phyloP scores from a whole-genome alignment of 1,140 invertebrate species.

The Drosophila tsacasi region DNA sequence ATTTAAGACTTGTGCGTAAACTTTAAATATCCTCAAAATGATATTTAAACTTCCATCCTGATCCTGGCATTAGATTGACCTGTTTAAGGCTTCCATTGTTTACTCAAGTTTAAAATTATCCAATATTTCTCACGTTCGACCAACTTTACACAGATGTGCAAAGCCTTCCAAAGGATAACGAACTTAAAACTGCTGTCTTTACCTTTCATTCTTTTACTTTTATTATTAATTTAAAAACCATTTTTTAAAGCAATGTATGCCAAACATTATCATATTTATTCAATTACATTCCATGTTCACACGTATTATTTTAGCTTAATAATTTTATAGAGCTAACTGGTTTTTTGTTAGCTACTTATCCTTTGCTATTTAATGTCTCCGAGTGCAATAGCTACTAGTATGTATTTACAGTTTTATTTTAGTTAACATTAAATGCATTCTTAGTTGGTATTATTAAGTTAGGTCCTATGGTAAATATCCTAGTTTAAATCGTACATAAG shows the following conservation, averaged over 20 bases:
- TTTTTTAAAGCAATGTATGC: conserved; percentile 11
- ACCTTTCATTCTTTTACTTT: neutral
- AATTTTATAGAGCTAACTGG: conserved; percentile 22
- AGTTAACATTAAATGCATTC: conserved; percentile 46
- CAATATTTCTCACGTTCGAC: neutral
- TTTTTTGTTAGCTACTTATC: conserved; percentile 36
- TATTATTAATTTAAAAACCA: neutral
- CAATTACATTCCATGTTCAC: conserved; percentile 27
- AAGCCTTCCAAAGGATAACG: neutral
- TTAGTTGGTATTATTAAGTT: conserved; percentile 26
- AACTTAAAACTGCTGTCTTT: neutral
- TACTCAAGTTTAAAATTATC: neutral
- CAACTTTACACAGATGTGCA: conserved; percentile 3
- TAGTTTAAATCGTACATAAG: conserved; percentile 84
- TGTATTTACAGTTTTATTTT: conserved; percentile 25
- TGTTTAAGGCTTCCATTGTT: neutral
- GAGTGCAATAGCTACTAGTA: conserved; percentile 28
- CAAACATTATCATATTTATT: conserved; percentile 43
- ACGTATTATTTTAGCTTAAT: conserved; percentile 9
- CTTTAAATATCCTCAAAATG: neutral
- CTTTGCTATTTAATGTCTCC: conserved; percentile 9
- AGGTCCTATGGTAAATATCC: neutral
- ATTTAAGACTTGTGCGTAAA: neutral
- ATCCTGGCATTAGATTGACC: neutral
- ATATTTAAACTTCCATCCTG: neutral